These are phyloP conservation scores for Geothlypis trichas DNA, from an alignment of 2,113 vertebrate species.

Conservation along the genomic window DNA sequence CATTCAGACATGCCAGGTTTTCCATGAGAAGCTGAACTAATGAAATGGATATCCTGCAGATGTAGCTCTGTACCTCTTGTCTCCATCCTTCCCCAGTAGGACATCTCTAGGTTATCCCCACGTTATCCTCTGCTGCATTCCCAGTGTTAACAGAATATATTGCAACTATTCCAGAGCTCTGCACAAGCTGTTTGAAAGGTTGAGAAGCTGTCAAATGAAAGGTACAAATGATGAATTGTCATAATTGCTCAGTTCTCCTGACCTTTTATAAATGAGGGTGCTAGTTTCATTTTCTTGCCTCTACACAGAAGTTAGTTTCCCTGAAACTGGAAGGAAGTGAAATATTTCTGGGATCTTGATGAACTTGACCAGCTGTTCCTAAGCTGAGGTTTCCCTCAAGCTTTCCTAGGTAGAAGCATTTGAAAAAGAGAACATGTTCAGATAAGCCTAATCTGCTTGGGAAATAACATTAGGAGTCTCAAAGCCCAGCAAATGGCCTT, in stretches of 20 bases:
- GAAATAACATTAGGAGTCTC: background rate
- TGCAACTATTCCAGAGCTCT: background rate
- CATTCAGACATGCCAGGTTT: background rate
- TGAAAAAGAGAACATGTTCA: background rate
- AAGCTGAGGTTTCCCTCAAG: background rate
- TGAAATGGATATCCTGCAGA: background rate
- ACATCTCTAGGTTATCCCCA: background rate
- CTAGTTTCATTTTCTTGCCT: background rate
- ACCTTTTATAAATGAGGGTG: background rate
- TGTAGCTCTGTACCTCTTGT: background rate
- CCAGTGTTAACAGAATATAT: background rate
- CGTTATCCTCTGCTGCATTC: background rate
- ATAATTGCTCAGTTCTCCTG: background rate
- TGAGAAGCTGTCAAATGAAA: background rate
- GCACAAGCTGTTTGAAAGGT: background rate
- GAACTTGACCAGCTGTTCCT: background rate
- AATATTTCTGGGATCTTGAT: background rate
- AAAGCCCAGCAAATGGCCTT: background rate
- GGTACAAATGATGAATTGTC: background rate
- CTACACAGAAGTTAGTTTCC: background rate
- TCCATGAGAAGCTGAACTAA: background rate
- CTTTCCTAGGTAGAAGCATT: background rate
- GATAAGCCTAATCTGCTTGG: background rate
- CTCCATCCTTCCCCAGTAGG: background rate
- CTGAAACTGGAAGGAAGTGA: background rate